Evolutionary conservation across 2,888 invertebrate species (phyloP).

Genomic region (Eueremaeus valkanovi): DNA sequence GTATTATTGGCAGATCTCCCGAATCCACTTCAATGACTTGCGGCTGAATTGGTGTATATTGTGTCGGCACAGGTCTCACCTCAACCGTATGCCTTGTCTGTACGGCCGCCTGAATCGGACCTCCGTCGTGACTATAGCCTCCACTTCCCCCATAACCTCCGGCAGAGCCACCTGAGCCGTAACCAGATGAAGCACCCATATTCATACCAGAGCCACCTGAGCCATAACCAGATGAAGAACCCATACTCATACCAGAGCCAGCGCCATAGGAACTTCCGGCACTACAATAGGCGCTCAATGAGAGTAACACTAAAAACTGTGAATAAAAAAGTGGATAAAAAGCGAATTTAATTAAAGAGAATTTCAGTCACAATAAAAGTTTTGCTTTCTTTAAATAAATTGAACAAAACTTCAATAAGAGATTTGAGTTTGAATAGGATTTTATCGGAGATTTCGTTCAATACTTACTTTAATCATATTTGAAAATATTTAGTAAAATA

Average conservation of each 20-base stretch:
- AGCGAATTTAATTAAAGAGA: neutral
- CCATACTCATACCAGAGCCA: neutral
- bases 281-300: neutral
- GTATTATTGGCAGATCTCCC: neutral
- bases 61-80: slow-evolving; percentile 12
- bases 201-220: neutral
- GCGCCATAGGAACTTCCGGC: neutral
- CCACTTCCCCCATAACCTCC: slow-evolving; percentile 7
- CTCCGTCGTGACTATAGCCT: neutral
- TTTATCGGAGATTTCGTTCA: too few species aligned
- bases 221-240: neutral
- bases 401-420: too few species aligned
- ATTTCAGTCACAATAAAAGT: neutral
- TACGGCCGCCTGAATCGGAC: slow-evolving; percentile 15
- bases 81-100: slow-evolving; percentile 1
- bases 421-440: too few species aligned
- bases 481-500: neutral
- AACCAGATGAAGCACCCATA: neutral
- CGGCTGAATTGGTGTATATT: slow-evolving; percentile 5
- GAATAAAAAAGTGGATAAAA: neutral
- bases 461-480: too few species aligned
- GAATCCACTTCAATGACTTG: slow-evolving; percentile 29
- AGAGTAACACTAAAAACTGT: neutral
- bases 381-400: too few species aligned
- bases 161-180: slow-evolving; percentile 20